A percentile compares a stretch with the other conserved stretches of the same genome.
Evolutionary conservation across 2,797 vertebrate genomes (phyloP).

Genomic region (Galaxias olidus): DNA sequence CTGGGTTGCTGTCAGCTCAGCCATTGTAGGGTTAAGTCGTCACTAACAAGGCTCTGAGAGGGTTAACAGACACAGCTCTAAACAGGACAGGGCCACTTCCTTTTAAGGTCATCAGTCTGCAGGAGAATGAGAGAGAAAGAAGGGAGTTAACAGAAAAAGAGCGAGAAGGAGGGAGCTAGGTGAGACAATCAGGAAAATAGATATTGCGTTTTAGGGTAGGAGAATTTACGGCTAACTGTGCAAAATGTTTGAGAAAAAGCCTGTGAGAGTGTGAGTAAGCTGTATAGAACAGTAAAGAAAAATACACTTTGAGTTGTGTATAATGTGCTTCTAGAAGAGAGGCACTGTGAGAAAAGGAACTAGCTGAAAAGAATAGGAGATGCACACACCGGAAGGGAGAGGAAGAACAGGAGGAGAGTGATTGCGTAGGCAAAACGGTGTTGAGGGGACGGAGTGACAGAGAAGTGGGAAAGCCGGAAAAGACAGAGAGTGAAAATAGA

Average conservation of each 20-base stretch:
- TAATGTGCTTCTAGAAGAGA: slow-evolving; percentile 5
- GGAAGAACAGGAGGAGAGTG: background rate
- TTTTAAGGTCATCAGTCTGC: slow-evolving; percentile 72
- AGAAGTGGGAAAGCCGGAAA: slow-evolving; percentile 29
- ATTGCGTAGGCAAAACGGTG: slow-evolving; percentile 1
- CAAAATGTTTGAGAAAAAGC: no score
- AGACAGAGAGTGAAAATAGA: background rate
- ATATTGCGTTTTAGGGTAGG: no score
- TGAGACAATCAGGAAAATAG: no score
- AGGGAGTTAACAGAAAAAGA: slow-evolving; percentile 21
- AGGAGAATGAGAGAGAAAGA: slow-evolving; percentile 39
- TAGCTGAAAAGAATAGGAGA: background rate
- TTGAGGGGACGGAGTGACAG: slow-evolving; percentile 16
- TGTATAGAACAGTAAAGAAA: slow-evolving; percentile 16
- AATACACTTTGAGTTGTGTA: background rate
- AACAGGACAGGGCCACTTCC: slow-evolving; percentile 61
- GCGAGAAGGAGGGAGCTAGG: slow-evolving; percentile 3
- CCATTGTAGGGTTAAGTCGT: slow-evolving; percentile 9
- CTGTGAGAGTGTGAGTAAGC: slow-evolving; percentile 23
- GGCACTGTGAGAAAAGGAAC: slow-evolving; percentile 5
- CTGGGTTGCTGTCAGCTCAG: background rate
- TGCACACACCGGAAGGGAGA: background rate
- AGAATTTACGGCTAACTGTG: no score
- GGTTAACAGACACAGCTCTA: slow-evolving; percentile 59
- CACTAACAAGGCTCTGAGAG: slow-evolving; percentile 37